phyloP scores from a whole-genome alignment of 2,888 invertebrate genomes.

The Achlya flavicornis region DNA sequence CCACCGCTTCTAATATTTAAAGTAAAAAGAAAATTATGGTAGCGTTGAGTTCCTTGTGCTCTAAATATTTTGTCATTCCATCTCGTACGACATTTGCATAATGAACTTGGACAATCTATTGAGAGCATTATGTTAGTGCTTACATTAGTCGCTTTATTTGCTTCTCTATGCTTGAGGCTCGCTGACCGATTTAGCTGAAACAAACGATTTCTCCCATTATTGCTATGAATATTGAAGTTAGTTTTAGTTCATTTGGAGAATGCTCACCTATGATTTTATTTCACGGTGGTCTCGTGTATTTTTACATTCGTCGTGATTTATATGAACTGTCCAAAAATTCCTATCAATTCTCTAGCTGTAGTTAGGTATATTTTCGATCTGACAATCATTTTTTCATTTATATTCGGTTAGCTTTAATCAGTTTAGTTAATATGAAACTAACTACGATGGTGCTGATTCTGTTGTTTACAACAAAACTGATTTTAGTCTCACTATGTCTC shows the following conservation, averaged over 20 bases:
- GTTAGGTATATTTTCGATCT: no score
- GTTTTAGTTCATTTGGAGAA: constrained; percentile 4
- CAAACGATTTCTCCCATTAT: constrained; percentile 31
- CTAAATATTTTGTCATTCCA: neutral
- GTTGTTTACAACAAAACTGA: no score
- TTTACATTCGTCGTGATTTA: no score
- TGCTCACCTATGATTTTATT: neutral
- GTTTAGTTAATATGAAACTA: no score
- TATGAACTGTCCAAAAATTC: no score
- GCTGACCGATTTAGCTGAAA: constrained; percentile 22
- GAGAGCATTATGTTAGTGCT: constrained; percentile 9
- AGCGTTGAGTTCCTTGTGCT: neutral
- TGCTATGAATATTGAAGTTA: constrained; percentile 15
- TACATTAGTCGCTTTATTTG: constrained; percentile 8
- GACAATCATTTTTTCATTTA: no score
- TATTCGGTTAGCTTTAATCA: no score
- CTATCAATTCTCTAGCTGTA: no score
- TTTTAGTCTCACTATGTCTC: no score
- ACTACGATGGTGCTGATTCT: no score
- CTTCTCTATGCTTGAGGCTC: constrained; percentile 5
- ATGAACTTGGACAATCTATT: constrained; percentile 7
- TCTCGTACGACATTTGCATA: constrained; percentile 6
- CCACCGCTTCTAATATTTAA: neutral
- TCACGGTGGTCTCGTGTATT: neutral
- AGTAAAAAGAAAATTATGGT: neutral